Evolutionary conservation across 2,797 vertebrate species (phyloP).

Genomic region (Mormyrus hasselquistii): DNA sequence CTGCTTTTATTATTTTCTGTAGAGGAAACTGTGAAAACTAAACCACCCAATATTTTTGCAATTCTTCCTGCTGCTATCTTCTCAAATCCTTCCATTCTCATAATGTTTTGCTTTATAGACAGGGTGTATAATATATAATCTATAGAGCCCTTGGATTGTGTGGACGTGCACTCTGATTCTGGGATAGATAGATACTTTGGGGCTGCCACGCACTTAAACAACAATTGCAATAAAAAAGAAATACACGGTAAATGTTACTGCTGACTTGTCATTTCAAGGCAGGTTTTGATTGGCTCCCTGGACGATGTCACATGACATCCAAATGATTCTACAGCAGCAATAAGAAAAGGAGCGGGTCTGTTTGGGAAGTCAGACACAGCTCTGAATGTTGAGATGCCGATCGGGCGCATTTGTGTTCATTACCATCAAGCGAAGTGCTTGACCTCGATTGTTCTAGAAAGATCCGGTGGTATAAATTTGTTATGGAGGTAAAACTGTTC

Average conservation of each 20-base stretch:
- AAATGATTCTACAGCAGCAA: background rate
- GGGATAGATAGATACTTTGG: background rate
- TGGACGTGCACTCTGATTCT: background rate
- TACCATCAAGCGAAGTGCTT: background rate
- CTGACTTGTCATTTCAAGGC: background rate
- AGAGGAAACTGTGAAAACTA: slow-evolving; percentile 31
- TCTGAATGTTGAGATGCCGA: background rate
- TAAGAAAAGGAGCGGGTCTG: background rate
- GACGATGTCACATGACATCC: background rate
- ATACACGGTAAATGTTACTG: background rate
- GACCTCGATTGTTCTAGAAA: background rate
- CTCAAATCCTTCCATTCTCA: background rate
- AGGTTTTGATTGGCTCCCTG: background rate
- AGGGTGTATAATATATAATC: background rate
- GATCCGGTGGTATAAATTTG: background rate
- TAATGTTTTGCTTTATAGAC: background rate
- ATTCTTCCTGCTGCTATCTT: background rate
- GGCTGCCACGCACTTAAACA: background rate
- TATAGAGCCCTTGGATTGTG: background rate
- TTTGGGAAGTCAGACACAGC: background rate
- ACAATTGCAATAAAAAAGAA: background rate
- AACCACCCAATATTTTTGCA: slow-evolving; percentile 33
- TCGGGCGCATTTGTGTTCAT: background rate
- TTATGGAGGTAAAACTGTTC: background rate
- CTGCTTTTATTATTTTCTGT: slow-evolving; percentile 44